phyloP scores from a whole-genome alignment of 2,113 vertebrate species.

The Leptobrachium ailaonicum region DNA sequence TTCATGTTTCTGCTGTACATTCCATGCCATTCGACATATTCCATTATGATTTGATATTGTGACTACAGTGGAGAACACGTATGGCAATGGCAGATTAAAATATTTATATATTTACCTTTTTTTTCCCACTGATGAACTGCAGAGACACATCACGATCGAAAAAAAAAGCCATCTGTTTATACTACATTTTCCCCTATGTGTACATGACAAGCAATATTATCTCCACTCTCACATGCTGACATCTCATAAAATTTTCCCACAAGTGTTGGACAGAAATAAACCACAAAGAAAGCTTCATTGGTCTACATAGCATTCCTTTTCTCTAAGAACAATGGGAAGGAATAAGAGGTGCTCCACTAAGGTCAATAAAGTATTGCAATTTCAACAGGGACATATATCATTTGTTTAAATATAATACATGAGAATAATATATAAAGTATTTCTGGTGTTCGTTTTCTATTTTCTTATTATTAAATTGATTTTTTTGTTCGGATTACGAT shows the following conservation, averaged over 20 bases:
- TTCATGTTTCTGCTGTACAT: no score
- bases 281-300: slow-evolving; percentile 68
- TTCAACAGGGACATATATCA: no score
- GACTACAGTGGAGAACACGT: no score
- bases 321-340: slow-evolving; percentile 73
- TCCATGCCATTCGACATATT: no score
- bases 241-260: slow-evolving; percentile 77
- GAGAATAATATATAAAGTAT: no score
- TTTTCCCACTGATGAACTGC: slow-evolving; percentile 72
- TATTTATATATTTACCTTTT: slow-evolving; percentile 29
- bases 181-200: slow-evolving; percentile 74
- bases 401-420: no score
- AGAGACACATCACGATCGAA: slow-evolving; percentile 76
- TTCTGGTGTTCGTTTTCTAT: no score
- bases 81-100: no score
- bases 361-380: no score
- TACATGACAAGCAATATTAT: slow-evolving; percentile 78
- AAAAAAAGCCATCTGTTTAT: slow-evolving; percentile 69
- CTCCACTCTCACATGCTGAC: slow-evolving; percentile 74
- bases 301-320: slow-evolving; percentile 67
- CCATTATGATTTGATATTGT: no score
- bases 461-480: no score
- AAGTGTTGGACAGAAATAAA: slow-evolving; percentile 73
- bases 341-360: slow-evolving; percentile 56
- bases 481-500: no score